phyloP scores from a whole-genome alignment of 2,113 vertebrate species.

The Pangasianodon gigas region DNA sequence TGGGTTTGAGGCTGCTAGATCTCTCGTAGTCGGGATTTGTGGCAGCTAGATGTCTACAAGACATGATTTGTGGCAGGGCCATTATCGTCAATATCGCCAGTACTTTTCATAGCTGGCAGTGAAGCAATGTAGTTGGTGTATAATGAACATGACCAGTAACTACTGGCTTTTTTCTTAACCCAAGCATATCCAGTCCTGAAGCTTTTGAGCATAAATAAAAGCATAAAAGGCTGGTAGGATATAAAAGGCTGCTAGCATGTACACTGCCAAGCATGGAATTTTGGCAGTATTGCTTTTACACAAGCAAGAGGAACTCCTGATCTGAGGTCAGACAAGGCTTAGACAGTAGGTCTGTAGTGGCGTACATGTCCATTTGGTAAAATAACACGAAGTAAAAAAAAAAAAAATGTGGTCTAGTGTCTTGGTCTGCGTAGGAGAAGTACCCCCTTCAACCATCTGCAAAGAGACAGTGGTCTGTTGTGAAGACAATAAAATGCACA shows the following conservation, averaged over 20 bases:
- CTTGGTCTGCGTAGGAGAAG: neutral
- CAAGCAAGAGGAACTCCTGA: neutral
- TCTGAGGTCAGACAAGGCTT: neutral
- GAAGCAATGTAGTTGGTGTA: neutral
- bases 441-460: neutral
- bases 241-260: neutral
- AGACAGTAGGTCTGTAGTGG: neutral
- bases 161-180: neutral
- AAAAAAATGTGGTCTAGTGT: neutral
- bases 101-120: neutral
- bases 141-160: neutral
- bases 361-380: neutral
- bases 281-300: neutral
- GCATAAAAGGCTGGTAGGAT: neutral
- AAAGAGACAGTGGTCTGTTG: conserved; percentile 26
- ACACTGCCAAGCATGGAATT: neutral
- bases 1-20: neutral
- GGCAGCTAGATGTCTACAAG: neutral
- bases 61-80: neutral
- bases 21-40: neutral
- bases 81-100: neutral
- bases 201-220: neutral
- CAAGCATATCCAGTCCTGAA: neutral
- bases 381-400: neutral
- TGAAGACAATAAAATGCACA: neutral